Conservation (phyloP, 2,888 invertebrate genomes). For the Parnassius orleans region DNA sequence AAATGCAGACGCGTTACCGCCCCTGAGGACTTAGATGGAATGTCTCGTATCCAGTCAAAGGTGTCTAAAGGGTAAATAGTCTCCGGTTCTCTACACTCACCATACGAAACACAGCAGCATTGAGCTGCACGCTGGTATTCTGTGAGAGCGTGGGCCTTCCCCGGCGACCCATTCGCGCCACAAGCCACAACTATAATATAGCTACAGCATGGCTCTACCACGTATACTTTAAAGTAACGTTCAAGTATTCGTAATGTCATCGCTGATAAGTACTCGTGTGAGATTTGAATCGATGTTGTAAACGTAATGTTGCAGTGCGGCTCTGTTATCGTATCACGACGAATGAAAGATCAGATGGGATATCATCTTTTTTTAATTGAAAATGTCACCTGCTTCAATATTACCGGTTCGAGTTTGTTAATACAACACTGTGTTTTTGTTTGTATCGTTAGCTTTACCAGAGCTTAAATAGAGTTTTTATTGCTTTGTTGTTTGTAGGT, state of each 20-base stretch:
- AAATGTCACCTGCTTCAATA: slow-evolving; percentile 71
- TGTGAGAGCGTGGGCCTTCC: too few species aligned
- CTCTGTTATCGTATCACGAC: slow-evolving; percentile 36
- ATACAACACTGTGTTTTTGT: slow-evolving; percentile 47
- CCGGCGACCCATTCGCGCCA: too few species aligned
- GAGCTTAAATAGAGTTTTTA: slow-evolving; percentile 31
- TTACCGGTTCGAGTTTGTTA: slow-evolving; percentile 61
- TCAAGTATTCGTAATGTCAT: background rate
- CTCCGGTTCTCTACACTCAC: too few species aligned
- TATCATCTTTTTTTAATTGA: slow-evolving; percentile 60
- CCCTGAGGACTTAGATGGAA: too few species aligned
- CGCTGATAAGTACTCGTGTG: background rate
- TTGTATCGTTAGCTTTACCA: slow-evolving; percentile 55
- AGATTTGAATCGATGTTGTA: slow-evolving; percentile 2
- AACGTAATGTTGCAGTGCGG: background rate
- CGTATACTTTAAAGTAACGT: background rate
- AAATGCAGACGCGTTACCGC: too few species aligned
- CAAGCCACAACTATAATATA: too few species aligned
- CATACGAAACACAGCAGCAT: too few species aligned
- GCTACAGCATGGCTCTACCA: too few species aligned
- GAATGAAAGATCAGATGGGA: slow-evolving; percentile 43
- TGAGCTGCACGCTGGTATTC: too few species aligned
- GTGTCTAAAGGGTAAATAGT: too few species aligned
- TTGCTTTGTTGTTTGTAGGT: slow-evolving; percentile 25
- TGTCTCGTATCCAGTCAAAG: too few species aligned